A percentile compares a stretch with the other conserved stretches of the same genome.
Evolutionary conservation across 2,888 invertebrate genomes (phyloP).

Genomic region (Volucella bombylans): DNA sequence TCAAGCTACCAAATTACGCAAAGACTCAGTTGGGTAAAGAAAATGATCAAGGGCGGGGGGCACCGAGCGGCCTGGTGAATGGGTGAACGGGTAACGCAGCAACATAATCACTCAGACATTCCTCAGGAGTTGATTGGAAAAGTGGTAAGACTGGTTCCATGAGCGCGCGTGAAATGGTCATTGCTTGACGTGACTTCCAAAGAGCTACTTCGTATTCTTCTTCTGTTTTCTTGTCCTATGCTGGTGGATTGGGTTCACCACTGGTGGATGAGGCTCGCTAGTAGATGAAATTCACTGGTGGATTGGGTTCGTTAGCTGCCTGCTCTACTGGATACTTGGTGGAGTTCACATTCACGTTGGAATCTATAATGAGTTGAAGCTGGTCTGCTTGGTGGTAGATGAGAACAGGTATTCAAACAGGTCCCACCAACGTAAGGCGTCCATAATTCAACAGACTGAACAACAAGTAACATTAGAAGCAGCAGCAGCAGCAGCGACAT

Average conservation of each 20-base stretch:
- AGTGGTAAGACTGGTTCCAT: conserved; percentile 73
- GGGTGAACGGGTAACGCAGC: conserved; percentile 71
- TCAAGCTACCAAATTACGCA: conserved; percentile 74
- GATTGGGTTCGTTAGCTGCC: background rate
- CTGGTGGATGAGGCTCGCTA: background rate
- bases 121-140: conserved; percentile 71
- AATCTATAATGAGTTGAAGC: conserved; percentile 24
- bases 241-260: conserved; percentile 17
- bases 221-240: conserved; percentile 34
- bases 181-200: conserved; percentile 72
- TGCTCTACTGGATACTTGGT: background rate
- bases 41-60: no score
- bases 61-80: background rate
- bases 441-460: conserved; percentile 36
- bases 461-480: conserved; percentile 47
- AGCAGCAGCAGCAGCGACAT: conserved; percentile 21
- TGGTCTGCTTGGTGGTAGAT: conserved; percentile 5
- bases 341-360: conserved; percentile 7
- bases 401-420: conserved; percentile 66
- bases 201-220: conserved; percentile 59
- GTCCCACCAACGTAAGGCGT: conserved; percentile 46
- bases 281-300: no score
- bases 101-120: conserved; percentile 73
- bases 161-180: conserved; percentile 72
- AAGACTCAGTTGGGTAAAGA: conserved; percentile 50